Conservation (phyloP, 2,888 invertebrate species). For the Actias luna region DNA sequence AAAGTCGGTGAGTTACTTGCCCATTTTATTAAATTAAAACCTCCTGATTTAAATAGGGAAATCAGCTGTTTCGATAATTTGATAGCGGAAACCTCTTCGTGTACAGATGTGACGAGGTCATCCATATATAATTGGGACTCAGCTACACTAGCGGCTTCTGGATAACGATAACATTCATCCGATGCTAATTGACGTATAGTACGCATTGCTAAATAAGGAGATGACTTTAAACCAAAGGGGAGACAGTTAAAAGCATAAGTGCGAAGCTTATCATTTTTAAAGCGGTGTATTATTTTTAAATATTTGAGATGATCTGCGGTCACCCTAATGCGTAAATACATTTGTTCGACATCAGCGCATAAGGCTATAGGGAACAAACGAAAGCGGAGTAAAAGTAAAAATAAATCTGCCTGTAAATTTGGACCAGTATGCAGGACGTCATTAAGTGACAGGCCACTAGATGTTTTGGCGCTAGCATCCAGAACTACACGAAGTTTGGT, state of each 20-base stretch:
- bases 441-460: not conserved
- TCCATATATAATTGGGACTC: not conserved
- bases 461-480: too few species aligned
- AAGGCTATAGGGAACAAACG: not conserved
- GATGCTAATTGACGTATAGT: not conserved
- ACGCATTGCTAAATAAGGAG: not conserved
- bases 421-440: not conserved
- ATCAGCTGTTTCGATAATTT: too few species aligned
- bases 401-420: not conserved
- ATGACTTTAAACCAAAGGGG: not conserved
- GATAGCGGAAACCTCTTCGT: too few species aligned
- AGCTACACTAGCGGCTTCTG: not conserved
- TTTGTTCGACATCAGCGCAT: not conserved
- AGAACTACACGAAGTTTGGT: too few species aligned
- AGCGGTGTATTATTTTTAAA: too few species aligned
- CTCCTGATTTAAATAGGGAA: conserved; percentile 12
- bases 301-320: too few species aligned
- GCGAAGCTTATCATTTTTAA: too few species aligned
- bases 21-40: conserved; percentile 25
- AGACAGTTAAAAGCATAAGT: too few species aligned
- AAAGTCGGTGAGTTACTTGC: conserved; percentile 15
- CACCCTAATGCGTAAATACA: too few species aligned
- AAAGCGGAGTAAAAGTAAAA: not conserved
- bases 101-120: too few species aligned
- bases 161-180: conserved; percentile 11